Percentiles rank a stretch among this genome's conserved stretches.
phyloP scores from a whole-genome alignment of 2,797 vertebrate genomes.

The Apogon talboti region DNA sequence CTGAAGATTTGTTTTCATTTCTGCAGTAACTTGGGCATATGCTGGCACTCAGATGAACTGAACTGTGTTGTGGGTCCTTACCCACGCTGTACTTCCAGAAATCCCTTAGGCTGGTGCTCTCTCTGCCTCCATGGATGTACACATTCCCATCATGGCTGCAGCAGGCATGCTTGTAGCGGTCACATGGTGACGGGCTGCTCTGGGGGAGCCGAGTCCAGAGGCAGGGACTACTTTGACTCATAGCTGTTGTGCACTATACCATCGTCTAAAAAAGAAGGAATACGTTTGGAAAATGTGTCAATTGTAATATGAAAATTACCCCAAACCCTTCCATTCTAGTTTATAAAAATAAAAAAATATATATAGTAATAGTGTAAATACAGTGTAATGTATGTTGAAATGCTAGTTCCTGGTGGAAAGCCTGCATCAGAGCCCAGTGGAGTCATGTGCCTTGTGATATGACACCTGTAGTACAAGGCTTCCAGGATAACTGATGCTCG shows the following conservation, averaged over 20 bases:
- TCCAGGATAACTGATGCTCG: neutral
- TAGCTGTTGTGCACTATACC: slow-evolving; percentile 45
- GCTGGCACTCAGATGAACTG: neutral
- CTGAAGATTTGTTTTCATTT: too few relatives aligned
- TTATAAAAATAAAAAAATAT: neutral
- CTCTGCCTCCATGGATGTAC: slow-evolving; percentile 87
- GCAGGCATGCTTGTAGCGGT: slow-evolving; percentile 88
- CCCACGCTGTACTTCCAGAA: slow-evolving; percentile 90
- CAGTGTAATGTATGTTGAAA: too few relatives aligned
- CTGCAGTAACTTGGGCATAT: neutral
- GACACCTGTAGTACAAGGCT: neutral
- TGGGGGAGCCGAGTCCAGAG: slow-evolving; percentile 82
- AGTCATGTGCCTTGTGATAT: neutral
- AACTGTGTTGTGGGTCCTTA: slow-evolving; percentile 63
- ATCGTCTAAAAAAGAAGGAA: slow-evolving; percentile 28
- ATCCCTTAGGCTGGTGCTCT: slow-evolving; percentile 79
- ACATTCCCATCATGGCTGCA: slow-evolving; percentile 77
- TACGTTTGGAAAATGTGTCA: neutral
- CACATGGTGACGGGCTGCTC: slow-evolving; percentile 76
- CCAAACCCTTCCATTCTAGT: too few relatives aligned
- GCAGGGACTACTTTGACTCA: slow-evolving; percentile 71
- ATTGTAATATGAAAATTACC: too few relatives aligned
- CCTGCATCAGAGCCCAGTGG: neutral
- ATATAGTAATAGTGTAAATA: too few relatives aligned
- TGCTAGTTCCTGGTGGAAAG: neutral